Evolutionary conservation across 2,113 vertebrate species (phyloP).

Genomic region (Oreamnos americanus): DNA sequence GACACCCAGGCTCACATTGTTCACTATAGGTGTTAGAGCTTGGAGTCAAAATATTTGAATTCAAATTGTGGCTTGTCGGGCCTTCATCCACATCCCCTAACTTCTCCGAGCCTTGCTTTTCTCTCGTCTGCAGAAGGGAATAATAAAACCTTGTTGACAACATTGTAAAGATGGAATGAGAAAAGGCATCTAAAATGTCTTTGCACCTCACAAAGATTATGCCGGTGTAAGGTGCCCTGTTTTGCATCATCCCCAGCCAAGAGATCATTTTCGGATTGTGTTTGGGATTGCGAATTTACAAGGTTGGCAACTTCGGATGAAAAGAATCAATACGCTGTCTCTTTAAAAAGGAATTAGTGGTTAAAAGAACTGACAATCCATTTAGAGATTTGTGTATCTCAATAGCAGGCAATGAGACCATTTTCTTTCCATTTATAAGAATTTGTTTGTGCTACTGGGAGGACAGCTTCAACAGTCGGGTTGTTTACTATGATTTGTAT

Average conservation of each 20-base stretch:
- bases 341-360: slow-evolving; percentile 68
- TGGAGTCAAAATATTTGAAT: background rate
- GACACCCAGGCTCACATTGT: background rate
- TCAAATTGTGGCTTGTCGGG: background rate
- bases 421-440: slow-evolving; percentile 65
- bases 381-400: slow-evolving; percentile 60
- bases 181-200: background rate
- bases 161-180: background rate
- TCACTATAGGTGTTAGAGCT: background rate
- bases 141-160: background rate
- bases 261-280: background rate
- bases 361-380: slow-evolving; percentile 46
- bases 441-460: slow-evolving; percentile 34
- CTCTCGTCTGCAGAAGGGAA: background rate
- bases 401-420: slow-evolving; percentile 23
- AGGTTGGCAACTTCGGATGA: slow-evolving; percentile 54
- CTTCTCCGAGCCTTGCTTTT: background rate
- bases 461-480: slow-evolving; percentile 12
- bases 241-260: background rate
- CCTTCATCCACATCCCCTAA: background rate
- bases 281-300: slow-evolving; percentile 17
- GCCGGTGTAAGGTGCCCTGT: background rate
- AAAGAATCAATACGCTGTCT: slow-evolving; percentile 60
- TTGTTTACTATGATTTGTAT: slow-evolving; percentile 63
- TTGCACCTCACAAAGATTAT: background rate